Base-by-base conservation (phyloP, 2,797 vertebrate species). In the Spatula clypeata region DNA sequence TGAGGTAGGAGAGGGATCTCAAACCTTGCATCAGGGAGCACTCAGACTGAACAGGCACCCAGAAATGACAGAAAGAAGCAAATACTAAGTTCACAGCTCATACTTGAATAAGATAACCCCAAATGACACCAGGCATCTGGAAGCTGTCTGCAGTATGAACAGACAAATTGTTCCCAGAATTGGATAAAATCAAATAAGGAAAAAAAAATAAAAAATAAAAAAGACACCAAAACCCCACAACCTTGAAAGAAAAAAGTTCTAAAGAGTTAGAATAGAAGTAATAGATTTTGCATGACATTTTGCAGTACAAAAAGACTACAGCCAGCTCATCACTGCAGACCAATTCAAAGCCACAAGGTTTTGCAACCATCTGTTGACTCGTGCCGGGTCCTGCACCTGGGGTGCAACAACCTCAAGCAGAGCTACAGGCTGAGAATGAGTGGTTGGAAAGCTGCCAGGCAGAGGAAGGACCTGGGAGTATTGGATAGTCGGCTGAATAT, bases 241-340 rank as follows among this genome's bases (percentile, higher is more conserved):
- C 47, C 8, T 6, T 14, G 8, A 72, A 20, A 10, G 4, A 67
- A 32, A 38, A 64, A 45, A 38, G 1, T 42, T 65, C 44, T 29
- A 31, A 27, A 87, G 40, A 83, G 51, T 60, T 32, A 75, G 29
- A 91, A 65, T 32, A n/a, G 42, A 64, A 18, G 12, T 62, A 93
- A 80, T 23, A 83, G 38, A 61, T 32, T 72, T 54, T 53, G 42
- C 21, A 47, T 91, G 74, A 75, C 54, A 62, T n/a, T 72, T 54
- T 49, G 42, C 21, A 47, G 87, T 71, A 72, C 58, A 70, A 54
- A 60, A 77, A 74, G 49, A 94, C 79, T 53, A 40, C 81, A 95
- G 54, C 34, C 13, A 53, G 58, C 69, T 84, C 38, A 83, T n/a
- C 34, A n/a, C 70, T 34, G 75, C 34, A 72, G 75, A 81, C n/a